These are phyloP conservation scores for Dermatophagoides farinae DNA, from an alignment of 1,140 invertebrate genomes.

Conservation along the genomic window DNA sequence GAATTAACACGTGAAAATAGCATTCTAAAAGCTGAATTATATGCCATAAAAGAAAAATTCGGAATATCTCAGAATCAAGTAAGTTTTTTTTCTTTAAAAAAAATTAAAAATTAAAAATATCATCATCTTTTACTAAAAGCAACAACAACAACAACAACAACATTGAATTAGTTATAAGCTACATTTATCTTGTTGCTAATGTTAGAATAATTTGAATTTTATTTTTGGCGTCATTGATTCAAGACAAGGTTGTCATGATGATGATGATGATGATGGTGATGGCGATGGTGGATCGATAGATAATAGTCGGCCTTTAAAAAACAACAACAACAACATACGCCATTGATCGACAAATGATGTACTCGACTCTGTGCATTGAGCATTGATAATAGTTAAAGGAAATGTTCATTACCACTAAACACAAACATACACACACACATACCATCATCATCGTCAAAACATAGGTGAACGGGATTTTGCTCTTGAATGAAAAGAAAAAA, in stretches of 20 bases:
- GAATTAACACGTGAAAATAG: constrained; percentile 87
- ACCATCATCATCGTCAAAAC: no score
- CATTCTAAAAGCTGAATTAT: constrained; percentile 69
- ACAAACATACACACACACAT: no score
- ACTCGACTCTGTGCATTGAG: no score
- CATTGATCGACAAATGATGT: no score
- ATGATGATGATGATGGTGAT: background rate
- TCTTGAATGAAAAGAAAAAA: constrained; percentile 1
- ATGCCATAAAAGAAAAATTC: constrained; percentile 77
- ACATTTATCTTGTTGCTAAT: background rate
- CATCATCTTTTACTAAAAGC: no score
- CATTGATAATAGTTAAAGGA: background rate
- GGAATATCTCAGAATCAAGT: constrained; percentile 28
- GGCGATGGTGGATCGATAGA: no score
- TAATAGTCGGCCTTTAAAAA: no score
- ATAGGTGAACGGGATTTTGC: constrained; percentile 9
- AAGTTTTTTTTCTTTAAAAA: background rate
- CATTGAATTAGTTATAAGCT: background rate
- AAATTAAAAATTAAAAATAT: no score
- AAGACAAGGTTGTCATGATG: background rate
- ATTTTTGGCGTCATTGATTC: background rate
- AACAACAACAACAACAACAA: background rate
- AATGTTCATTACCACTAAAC: background rate
- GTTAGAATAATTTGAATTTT: background rate
- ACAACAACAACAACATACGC: no score